Evolutionary conservation across 1,140 invertebrate species (phyloP).

Genomic region (Temnothorax curvispinosus): DNA sequence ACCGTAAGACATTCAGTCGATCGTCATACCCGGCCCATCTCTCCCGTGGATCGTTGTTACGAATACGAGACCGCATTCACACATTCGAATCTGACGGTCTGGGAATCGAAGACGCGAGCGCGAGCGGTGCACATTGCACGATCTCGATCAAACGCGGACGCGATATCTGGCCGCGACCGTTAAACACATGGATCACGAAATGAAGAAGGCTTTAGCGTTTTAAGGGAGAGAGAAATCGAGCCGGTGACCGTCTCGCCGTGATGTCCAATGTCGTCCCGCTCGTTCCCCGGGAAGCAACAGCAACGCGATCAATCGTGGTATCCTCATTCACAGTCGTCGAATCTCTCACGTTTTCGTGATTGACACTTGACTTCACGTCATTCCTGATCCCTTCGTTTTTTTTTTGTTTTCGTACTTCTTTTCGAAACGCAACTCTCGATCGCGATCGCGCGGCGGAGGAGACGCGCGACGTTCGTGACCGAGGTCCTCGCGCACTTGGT

Average conservation of each 20-base stretch:
- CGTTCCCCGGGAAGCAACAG: background rate
- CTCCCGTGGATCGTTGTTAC: slow-evolving; percentile 31
- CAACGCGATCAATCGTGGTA: background rate
- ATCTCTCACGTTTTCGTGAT: background rate
- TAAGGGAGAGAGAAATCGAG: background rate
- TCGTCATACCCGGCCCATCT: slow-evolving; percentile 42
- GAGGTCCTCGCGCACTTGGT: slow-evolving; percentile 46
- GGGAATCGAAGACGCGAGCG: background rate
- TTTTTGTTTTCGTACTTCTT: background rate
- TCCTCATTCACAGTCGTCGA: slow-evolving; percentile 4
- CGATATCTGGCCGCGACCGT: background rate
- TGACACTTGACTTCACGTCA: background rate
- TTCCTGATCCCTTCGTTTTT: background rate
- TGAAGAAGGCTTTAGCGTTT: background rate
- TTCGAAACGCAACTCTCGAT: background rate
- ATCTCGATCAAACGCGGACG: background rate
- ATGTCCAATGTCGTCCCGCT: background rate
- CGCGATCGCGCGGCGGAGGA: background rate
- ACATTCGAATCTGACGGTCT: slow-evolving; percentile 7
- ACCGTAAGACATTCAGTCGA: slow-evolving; percentile 15
- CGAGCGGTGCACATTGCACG: slow-evolving; percentile 23
- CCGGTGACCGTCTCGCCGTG: background rate
- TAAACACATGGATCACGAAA: slow-evolving; percentile 23
- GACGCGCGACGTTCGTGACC: background rate
- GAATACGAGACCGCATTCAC: slow-evolving; percentile 17